Conservation (phyloP, 2,113 vertebrate genomes). For the Brienomyrus brachyistius region DNA sequence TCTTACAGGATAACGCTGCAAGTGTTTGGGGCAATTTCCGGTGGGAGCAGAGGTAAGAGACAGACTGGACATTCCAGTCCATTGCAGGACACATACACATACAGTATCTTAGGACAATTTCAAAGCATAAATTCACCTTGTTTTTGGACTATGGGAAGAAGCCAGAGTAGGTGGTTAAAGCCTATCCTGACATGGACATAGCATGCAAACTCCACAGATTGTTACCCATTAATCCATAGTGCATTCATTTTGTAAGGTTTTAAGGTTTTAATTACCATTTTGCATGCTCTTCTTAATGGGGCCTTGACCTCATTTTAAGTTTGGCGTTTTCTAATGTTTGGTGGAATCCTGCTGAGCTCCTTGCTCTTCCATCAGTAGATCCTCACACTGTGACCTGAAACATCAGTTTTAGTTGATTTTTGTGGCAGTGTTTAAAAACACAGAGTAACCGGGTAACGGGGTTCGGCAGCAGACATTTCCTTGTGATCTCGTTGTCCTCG, state of each 20-base stretch:
- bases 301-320: not conserved
- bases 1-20: not conserved
- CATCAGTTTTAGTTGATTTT: not conserved
- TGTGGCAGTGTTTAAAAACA: not conserved
- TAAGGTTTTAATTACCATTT: not conserved
- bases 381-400: not conserved
- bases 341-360: not conserved
- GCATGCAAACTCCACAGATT: not conserved
- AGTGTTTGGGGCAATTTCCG: not conserved
- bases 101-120: not conserved
- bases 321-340: not conserved
- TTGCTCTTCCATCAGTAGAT: not conserved
- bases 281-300: not conserved
- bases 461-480: not conserved
- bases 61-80: not conserved
- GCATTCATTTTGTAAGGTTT: not conserved
- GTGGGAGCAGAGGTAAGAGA: not conserved
- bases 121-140: not conserved
- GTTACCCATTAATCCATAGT: not conserved
- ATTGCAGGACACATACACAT: not conserved
- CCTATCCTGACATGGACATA: not conserved
- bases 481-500: not conserved
- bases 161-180: not conserved
- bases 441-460: not conserved
- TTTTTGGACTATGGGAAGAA: not conserved